These are phyloP conservation scores for Cygnus olor DNA, from an alignment of 2,797 vertebrate genomes.

Conservation along the genomic window DNA sequence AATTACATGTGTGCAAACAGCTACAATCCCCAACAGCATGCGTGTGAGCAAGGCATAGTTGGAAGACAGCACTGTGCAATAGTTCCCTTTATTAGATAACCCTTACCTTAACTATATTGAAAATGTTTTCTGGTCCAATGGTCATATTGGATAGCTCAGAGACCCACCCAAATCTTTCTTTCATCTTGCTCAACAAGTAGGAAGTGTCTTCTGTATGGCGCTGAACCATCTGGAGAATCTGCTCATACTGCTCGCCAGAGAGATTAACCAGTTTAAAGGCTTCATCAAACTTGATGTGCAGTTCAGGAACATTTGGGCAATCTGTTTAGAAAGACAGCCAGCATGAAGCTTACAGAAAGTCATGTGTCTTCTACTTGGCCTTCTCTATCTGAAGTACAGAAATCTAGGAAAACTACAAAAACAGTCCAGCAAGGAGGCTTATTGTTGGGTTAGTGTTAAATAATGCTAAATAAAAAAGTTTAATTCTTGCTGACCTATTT, in stretches of 20 bases:
- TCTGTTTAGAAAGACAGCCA: slow-evolving; percentile 76
- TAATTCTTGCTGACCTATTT: background rate
- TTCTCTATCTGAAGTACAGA: background rate
- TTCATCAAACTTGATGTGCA: slow-evolving; percentile 86
- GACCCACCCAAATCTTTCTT: slow-evolving; percentile 88
- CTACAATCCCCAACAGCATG: background rate
- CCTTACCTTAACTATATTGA: slow-evolving; percentile 85
- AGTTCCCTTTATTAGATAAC: background rate
- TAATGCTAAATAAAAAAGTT: background rate
- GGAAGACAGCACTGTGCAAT: background rate
- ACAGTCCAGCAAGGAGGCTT: background rate
- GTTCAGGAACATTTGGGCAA: slow-evolving; percentile 85
- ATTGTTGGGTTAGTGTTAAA: background rate
- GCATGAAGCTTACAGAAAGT: background rate
- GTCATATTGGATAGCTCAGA: slow-evolving; percentile 79
- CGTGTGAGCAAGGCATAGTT: background rate
- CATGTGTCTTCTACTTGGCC: fast-evolving
- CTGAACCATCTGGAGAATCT: slow-evolving; percentile 86
- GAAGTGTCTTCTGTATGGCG: slow-evolving; percentile 86
- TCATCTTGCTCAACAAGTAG: slow-evolving; percentile 86
- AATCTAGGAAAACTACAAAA: background rate
- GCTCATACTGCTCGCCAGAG: slow-evolving; percentile 86
- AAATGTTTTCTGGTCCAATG: slow-evolving; percentile 76
- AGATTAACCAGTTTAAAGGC: slow-evolving; percentile 85
- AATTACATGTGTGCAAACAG: background rate